Base-by-base conservation (phyloP, 2,113 vertebrate genomes). In the Phocoena phocoena region DNA sequence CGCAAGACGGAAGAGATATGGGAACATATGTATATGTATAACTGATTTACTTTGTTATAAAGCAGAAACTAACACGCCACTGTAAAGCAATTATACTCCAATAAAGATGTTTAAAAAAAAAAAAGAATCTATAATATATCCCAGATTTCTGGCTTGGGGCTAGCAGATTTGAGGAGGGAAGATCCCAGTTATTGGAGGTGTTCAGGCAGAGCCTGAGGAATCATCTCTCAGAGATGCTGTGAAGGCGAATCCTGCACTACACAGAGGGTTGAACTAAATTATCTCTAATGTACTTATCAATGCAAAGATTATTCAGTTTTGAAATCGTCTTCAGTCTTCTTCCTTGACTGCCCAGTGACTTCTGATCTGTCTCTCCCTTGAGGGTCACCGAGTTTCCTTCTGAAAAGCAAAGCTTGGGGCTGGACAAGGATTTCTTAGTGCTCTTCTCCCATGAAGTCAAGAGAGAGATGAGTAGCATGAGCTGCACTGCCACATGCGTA, bases 391-490 rank as follows among this genome's bases (percentile, higher is more conserved):
- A 53, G 25, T 86, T 90, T 80, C 47, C 87, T 65, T 92, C 81
- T 94, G 60, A 83, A 92, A 95, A 87, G 47, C 47, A 93, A 74
- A 94, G 41, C 68, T 25, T 88, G 20, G 70, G 33, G 33, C 79
- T 79, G 8, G 4, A 41, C n/a, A 41, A 77, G 58, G 44, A 36
- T 73, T 67, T 67, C 90, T 89, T 8, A 33, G 25, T 79, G 38
- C 38, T 38, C 4, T 71, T 73, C 44, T 89, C 65, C 53, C 38
- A 5, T 73, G 21, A 47, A 74, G 38, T 81, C n/a, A 87, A n/a
- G 63, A 93, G 74, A 38, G 36, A 31, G 11, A 8, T 41, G 47
- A 68, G 31, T 14, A 38, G 47, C 31, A 4, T 33, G 38, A 36
- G 20, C 12, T 62, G 25, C 3, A 44, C 44, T 44, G 3, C 18